A percentile compares a stretch with the other conserved stretches of the same genome.
phyloP scores from a whole-genome alignment of 1,140 invertebrate genomes.

The Drosophila nigrodunni region DNA sequence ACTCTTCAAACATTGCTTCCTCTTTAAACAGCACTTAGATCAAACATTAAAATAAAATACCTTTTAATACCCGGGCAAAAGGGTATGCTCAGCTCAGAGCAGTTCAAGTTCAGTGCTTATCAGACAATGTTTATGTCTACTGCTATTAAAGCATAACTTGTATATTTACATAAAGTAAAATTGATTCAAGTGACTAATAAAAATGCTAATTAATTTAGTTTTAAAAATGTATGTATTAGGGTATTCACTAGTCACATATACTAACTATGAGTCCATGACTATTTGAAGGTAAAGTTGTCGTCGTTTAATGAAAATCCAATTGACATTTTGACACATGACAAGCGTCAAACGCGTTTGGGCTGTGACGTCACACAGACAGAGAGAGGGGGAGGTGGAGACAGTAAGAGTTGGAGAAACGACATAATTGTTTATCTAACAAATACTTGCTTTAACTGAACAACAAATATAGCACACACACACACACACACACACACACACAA shows the following conservation, averaged over 20 bases:
- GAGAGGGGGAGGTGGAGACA: background rate
- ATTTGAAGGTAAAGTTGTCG: conserved; percentile 21
- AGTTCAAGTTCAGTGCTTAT: background rate
- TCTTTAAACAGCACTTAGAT: conserved; percentile 10
- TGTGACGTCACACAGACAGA: conserved; percentile 23
- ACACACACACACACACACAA: conserved; percentile 2
- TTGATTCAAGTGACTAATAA: too few relatives aligned
- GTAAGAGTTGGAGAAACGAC: background rate
- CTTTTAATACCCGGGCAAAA: conserved; percentile 10
- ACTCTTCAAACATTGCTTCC: conserved; percentile 13
- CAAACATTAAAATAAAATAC: conserved; percentile 7
- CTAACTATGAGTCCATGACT: background rate
- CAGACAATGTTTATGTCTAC: background rate
- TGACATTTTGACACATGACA: conserved; percentile 38
- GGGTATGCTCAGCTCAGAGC: background rate
- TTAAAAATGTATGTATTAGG: background rate
- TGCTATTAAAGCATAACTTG: too few relatives aligned
- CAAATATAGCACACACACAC: conserved; percentile 8
- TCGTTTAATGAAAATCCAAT: conserved; percentile 34
- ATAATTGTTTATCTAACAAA: conserved; percentile 20
- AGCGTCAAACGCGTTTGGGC: background rate
- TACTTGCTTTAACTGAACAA: conserved; percentile 4
- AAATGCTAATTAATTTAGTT: too few relatives aligned
- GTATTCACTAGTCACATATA: background rate
- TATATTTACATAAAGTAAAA: too few relatives aligned